Percentiles rank a stretch among this genome's conserved stretches.
Conservation (phyloP, 2,888 invertebrate genomes). For the Ametastegia equiseti region DNA sequence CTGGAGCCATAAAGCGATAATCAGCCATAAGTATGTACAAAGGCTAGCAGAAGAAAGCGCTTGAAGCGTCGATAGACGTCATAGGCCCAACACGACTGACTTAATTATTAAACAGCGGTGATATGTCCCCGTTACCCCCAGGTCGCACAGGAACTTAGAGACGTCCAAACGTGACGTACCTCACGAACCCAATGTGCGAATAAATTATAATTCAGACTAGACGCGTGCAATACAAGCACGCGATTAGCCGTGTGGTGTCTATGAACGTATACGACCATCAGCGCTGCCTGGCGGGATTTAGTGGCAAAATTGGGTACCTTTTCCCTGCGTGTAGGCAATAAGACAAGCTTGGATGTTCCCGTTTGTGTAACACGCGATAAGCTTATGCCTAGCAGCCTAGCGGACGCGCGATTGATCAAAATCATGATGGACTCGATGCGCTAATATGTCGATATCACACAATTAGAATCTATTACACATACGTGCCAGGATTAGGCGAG, state of each 20-base stretch:
- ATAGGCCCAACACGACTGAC: conserved; percentile 55
- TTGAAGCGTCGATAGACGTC: conserved; percentile 54
- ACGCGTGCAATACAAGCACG: too few species aligned
- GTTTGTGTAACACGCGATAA: too few species aligned
- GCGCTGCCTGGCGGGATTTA: too few species aligned
- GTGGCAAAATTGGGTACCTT: too few species aligned
- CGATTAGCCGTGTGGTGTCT: too few species aligned
- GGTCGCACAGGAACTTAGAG: conserved; percentile 13
- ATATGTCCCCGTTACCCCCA: conserved; percentile 59
- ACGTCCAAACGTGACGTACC: neutral
- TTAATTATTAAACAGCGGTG: conserved; percentile 54
- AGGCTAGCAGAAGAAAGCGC: conserved; percentile 57
- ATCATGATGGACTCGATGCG: neutral
- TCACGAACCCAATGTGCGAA: neutral
- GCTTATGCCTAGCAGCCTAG: too few species aligned
- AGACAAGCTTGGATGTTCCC: too few species aligned
- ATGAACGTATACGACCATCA: too few species aligned
- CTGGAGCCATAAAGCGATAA: conserved; percentile 40
- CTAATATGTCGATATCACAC: neutral
- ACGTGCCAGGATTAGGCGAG: neutral
- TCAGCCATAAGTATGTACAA: conserved; percentile 50
- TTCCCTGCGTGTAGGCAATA: too few species aligned
- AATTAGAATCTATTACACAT: neutral
- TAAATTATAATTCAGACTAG: neutral
- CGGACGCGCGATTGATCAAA: neutral